A percentile compares a stretch with the other conserved stretches of the same genome.
Evolutionary conservation across 2,888 invertebrate species (phyloP).

Genomic region (Andrena bucephala): DNA sequence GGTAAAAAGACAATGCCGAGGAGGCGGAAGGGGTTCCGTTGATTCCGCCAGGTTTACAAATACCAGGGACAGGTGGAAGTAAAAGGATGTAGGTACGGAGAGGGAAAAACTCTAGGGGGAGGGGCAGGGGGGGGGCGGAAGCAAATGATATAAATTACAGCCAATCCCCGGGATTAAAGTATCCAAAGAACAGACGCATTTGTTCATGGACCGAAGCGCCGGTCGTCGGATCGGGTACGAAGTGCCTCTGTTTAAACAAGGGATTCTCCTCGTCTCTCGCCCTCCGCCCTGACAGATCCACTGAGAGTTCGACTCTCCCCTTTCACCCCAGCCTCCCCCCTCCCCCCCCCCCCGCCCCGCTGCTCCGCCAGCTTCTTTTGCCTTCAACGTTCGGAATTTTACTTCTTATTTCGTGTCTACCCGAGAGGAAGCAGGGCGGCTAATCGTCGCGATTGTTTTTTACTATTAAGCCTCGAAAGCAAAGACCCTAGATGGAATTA

Average conservation of each 20-base stretch:
- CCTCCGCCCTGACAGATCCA: conserved; percentile 49
- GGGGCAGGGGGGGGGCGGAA: conserved; percentile 30
- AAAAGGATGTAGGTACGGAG: conserved; percentile 30
- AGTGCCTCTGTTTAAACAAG: conserved; percentile 76
- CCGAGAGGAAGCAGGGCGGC: neutral
- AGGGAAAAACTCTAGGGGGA: conserved; percentile 31
- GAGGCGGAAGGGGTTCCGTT: conserved; percentile 8
- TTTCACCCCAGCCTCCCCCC: neutral
- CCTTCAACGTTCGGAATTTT: conserved; percentile 30
- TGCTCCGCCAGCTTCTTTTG: neutral
- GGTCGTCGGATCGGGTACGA: conserved; percentile 71
- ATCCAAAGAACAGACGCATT: conserved; percentile 79
- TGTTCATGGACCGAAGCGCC: conserved; percentile 78
- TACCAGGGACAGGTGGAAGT: conserved; percentile 44
- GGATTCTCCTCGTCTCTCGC: conserved; percentile 65
- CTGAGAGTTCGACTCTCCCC: conserved; percentile 51
- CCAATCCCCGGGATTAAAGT: conserved; percentile 80
- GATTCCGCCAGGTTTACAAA: conserved; percentile 44
- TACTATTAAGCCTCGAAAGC: too few species aligned
- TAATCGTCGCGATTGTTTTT: conserved; percentile 27
- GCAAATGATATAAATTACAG: conserved; percentile 76
- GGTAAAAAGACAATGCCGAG: neutral
- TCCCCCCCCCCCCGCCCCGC: too few species aligned
- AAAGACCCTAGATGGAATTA: too few species aligned
- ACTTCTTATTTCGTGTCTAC: conserved; percentile 25